phyloP scores from a whole-genome alignment of 1,140 invertebrate genomes.

The Trichonephila clavata region DNA sequence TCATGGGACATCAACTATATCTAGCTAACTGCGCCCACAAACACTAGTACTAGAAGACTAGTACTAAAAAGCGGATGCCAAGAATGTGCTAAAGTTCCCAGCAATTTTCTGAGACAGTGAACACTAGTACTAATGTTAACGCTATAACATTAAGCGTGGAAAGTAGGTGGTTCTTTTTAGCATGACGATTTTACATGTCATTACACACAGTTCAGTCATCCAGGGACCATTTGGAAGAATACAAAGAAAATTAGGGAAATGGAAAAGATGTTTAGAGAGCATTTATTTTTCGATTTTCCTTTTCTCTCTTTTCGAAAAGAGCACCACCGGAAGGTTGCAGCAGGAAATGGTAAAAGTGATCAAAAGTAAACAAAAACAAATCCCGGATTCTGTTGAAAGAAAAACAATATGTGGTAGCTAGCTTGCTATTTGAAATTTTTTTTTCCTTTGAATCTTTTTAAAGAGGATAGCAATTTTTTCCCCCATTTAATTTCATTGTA shows the following conservation, averaged over 20 bases:
- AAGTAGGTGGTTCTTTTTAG: constrained; percentile 33
- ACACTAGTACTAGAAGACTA: neutral
- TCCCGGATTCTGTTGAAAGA: neutral
- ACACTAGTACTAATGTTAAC: neutral
- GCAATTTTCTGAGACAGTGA: constrained; percentile 4
- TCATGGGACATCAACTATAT: neutral
- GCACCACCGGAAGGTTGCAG: neutral
- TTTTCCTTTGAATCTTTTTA: neutral
- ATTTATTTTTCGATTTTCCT: constrained; percentile 68
- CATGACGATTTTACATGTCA: constrained; percentile 47
- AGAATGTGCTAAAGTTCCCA: constrained; percentile 4
- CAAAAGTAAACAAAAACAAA: neutral
- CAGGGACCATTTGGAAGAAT: constrained; percentile 57
- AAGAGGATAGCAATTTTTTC: neutral
- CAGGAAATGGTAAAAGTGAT: neutral
- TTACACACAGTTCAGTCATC: constrained; percentile 42
- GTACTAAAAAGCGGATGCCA: neutral
- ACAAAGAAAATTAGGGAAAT: constrained; percentile 66
- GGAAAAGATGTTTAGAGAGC: constrained; percentile 22
- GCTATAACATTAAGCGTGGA: neutral
- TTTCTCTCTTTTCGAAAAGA: neutral
- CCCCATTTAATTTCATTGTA: neutral
- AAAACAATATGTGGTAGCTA: neutral
- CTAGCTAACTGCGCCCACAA: neutral
- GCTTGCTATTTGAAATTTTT: neutral